phyloP scores from a whole-genome alignment of 2,113 vertebrate species.

The Girardinichthys multiradiatus region DNA sequence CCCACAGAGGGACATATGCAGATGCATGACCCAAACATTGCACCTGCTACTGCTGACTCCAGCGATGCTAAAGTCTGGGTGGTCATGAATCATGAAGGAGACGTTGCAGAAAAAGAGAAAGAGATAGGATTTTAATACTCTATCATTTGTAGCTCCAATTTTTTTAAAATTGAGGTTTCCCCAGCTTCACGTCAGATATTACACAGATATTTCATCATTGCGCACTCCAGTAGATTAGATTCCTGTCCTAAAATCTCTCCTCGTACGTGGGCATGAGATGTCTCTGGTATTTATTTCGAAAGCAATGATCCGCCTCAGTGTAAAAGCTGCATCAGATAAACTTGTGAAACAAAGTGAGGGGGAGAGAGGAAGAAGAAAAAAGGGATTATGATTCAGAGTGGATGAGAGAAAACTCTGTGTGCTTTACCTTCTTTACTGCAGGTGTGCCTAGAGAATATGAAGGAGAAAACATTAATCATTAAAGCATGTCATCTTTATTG shows the following conservation, averaged over 20 bases:
- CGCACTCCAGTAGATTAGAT: conserved; percentile 63
- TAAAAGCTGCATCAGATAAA: conserved; percentile 46
- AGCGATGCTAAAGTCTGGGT: conserved; percentile 32
- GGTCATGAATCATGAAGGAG: conserved; percentile 30
- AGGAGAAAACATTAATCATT: conserved; percentile 10
- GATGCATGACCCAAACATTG: conserved; percentile 52
- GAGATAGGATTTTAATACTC: conserved; percentile 56
- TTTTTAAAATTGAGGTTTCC: conserved; percentile 48
- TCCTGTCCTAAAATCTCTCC: conserved; percentile 67
- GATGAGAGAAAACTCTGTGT: conserved; percentile 9
- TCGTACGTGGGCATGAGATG: conserved; percentile 65
- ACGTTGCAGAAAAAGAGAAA: conserved; percentile 3
- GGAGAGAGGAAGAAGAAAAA: neutral
- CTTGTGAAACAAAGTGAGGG: conserved; percentile 47
- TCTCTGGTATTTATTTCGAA: conserved; percentile 63
- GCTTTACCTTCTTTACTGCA: conserved; percentile 16
- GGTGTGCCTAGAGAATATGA: neutral
- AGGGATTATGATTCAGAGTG: neutral
- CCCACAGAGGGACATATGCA: conserved; percentile 62
- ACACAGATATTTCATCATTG: conserved; percentile 74
- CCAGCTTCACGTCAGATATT: conserved; percentile 57
- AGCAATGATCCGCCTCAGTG: conserved; percentile 61
- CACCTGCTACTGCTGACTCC: conserved; percentile 49
- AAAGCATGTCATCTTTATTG: conserved; percentile 1
- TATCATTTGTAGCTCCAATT: conserved; percentile 48